These are phyloP conservation scores for Rhizomys pruinosus DNA, from an alignment of 2,113 vertebrate genomes.

Conservation along the genomic window DNA sequence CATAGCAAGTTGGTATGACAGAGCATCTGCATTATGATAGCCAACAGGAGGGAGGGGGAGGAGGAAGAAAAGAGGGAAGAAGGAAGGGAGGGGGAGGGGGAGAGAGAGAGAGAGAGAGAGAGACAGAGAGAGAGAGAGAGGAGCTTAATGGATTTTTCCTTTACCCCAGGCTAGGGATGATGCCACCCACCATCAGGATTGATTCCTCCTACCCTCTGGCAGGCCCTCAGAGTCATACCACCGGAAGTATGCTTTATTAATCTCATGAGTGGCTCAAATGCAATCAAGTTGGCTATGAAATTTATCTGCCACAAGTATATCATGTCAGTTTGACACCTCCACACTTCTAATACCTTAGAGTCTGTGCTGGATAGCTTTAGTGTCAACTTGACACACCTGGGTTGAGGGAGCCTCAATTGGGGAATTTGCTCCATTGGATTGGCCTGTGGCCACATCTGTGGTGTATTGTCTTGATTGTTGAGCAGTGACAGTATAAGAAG, in stretches of 20 bases:
- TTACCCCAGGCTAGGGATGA: neutral
- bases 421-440: no score
- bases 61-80: no score
- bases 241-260: neutral
- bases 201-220: neutral
- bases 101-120: neutral
- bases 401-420: no score
- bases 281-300: neutral
- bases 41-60: neutral
- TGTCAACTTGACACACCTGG: no score
- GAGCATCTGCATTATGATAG: neutral
- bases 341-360: no score
- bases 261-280: neutral
- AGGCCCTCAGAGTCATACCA: neutral
- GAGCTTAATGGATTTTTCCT: neutral
- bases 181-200: neutral
- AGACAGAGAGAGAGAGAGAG: neutral
- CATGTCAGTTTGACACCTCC: no score
- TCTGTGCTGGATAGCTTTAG: no score
- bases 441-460: no score
- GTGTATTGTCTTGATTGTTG: no score
- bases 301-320: neutral
- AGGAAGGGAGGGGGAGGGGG: neutral
- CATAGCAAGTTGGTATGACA: neutral
- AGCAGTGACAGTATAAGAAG: no score